Base-by-base conservation (phyloP, 2,888 invertebrate species). In the Odontocerum albicorne region DNA sequence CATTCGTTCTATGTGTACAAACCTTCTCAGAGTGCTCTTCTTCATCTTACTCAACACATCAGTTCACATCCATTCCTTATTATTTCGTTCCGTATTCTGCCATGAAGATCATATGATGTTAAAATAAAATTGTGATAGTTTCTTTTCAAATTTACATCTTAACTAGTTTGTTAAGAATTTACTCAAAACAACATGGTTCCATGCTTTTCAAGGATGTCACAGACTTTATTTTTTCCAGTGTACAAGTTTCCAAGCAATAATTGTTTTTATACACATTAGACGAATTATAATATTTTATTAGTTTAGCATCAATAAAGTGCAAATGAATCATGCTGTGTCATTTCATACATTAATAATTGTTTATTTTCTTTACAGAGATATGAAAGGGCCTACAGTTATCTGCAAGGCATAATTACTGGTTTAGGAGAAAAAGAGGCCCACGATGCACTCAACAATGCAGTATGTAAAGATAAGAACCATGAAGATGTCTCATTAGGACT, bases 401-500 rank as follows among this genome's bases (percentile, higher is more conserved):
- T 95, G 62, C 89, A 89, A 72, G 84, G 83, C 65, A 78, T 93
- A 65, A 87, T 87, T 56, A 81, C 84, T 62, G 93, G 92, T 63
- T 83, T 92, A 66, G 93, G 92, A 65, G 96, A 96, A 68, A 91
- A 95, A 69, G 96, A 96, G 75, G 87, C 91, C 65, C 95, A 96
- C 70, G 96, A 96, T 71, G 88, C 89, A 21, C 81, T 96, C 45
- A 93, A 92, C 69, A 91, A 88, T 71, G 88, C 92, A 60, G 90
- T 94, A 62, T 87, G 91, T 69, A 92, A 93, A 72, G 90, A 90
- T 62, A 84, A 83, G 66, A 90, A 88, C 66, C 94, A 96, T 77
- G 96, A 97, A 72, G 96, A 97, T 67, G 88, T 96, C 57, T 93
- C 92, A 49, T 75, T 95, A 62, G 97, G 96, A 47, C 84, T 97